phyloP scores from a whole-genome alignment of 2,113 vertebrate species.

The Gambusia affinis region DNA sequence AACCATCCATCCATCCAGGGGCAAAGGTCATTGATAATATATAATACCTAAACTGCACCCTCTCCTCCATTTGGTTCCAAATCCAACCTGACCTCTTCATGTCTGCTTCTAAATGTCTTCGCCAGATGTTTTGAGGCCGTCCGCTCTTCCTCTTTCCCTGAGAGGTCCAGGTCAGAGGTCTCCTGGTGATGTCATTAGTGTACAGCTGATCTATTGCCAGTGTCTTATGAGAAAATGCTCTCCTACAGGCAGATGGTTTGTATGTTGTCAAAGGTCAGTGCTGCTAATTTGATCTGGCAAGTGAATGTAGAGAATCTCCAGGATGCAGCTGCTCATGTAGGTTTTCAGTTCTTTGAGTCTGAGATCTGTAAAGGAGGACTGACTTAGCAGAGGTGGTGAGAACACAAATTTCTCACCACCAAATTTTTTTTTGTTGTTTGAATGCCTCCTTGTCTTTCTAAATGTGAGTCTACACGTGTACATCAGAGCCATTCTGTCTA shows the following conservation, averaged over 20 bases:
- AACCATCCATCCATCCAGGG: too few relatives aligned
- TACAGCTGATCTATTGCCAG: not conserved
- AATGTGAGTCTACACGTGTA: too few relatives aligned
- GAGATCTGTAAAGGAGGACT: not conserved
- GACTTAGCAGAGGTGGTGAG: not conserved
- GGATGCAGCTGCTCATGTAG: not conserved
- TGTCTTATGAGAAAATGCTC: not conserved
- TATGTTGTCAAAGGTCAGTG: not conserved
- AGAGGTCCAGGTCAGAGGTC: not conserved
- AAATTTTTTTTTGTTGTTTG: too few relatives aligned
- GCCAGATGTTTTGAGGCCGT: not conserved
- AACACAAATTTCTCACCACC: not conserved
- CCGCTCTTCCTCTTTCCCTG: not conserved
- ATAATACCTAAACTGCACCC: not conserved
- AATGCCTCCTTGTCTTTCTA: too few relatives aligned
- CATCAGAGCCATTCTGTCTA: too few relatives aligned
- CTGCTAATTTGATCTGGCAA: not conserved
- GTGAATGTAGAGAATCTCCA: not conserved
- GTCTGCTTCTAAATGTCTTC: not conserved
- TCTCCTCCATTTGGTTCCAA: not conserved
- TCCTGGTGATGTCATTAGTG: not conserved
- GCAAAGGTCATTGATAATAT: not conserved
- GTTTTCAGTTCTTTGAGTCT: not conserved
- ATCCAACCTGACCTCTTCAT: not conserved
- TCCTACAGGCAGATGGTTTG: not conserved